Evolutionary conservation across 2,113 vertebrate species (phyloP), one percentile per base, ranked within the genome.

Genomic region (Strix uralensis): DNA sequence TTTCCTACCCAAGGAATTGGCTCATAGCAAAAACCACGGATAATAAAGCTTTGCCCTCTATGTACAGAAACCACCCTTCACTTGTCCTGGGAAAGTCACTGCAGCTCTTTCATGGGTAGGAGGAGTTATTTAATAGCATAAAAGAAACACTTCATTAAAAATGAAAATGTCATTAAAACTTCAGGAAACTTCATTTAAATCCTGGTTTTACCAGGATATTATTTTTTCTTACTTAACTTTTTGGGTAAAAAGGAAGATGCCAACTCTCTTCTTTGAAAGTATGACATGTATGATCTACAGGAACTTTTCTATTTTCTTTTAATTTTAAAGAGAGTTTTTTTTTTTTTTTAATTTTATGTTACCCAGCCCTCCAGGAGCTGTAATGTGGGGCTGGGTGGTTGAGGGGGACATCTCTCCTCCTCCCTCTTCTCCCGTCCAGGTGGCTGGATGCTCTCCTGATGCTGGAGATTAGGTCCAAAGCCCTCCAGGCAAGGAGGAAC

Each of bases 401-500:
- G 11, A 15, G 26, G 14, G 16, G 10, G 13, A 62, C 25, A 15
- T 7, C 9, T 42, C 40, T 55, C 6, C 30, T 79, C 52, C 23
- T 79, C 81, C n/a, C 63, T 69, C 14, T 46, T 36, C 62, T 74
- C 23, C 7, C 2, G 23, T 8, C 42, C 26, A 71, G 69, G 38
- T 81, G 34, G 36, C 54, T 84, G 83, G 61, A 15, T 74, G 73
- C 17, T 92, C 51, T 67, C 32, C 86, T 91, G 91, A 86, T 86
- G 11, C 8, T 42, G 36, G 27, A 91, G 94, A 97, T 97, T 81
- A 96, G 55, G 38, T 81, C 70, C 61, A 72, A 89, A 30, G 29
- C 91, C 94, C 93, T 94, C 42, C 83, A 96, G 96, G 95, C 86
- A 96, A 96, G 95, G 95, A 95, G 94, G 94, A 88, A 82, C 79